Conservation (phyloP, 2,113 vertebrate genomes). For the Lathamus discolor region DNA sequence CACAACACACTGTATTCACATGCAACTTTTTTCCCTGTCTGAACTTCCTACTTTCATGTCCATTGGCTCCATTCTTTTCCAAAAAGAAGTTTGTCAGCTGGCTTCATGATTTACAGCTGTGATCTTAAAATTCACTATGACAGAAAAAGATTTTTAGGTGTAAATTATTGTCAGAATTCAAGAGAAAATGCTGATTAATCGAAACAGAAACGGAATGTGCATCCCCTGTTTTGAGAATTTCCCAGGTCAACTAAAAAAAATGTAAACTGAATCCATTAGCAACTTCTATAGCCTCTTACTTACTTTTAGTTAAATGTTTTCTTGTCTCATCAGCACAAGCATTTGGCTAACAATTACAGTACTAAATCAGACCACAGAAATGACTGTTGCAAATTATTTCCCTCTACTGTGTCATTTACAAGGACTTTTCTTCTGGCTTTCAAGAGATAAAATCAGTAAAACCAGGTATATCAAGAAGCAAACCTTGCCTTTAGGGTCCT, state of each 20-base stretch:
- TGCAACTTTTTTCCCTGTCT: not conserved
- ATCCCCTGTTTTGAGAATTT: not conserved
- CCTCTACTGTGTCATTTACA: not conserved
- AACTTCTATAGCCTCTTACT: not conserved
- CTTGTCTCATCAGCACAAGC: not conserved
- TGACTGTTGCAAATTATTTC: not conserved
- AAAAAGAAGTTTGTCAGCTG: not conserved
- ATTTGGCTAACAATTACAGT: not conserved
- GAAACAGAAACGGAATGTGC: not conserved
- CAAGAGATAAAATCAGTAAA: not conserved
- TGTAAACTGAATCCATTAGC: not conserved
- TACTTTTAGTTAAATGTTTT: not conserved
- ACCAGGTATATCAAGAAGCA: not conserved
- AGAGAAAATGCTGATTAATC: not conserved
- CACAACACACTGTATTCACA: not conserved
- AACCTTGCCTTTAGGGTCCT: not conserved
- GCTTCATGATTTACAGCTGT: not conserved
- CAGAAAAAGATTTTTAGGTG: not conserved
- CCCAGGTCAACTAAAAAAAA: not conserved
- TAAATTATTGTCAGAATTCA: not conserved
- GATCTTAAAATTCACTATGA: not conserved
- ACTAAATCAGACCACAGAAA: not conserved
- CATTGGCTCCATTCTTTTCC: not conserved
- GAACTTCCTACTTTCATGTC: not conserved
- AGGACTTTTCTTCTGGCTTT: not conserved